Conservation (phyloP, 2,113 vertebrate genomes). For the Raja brachyura region DNA sequence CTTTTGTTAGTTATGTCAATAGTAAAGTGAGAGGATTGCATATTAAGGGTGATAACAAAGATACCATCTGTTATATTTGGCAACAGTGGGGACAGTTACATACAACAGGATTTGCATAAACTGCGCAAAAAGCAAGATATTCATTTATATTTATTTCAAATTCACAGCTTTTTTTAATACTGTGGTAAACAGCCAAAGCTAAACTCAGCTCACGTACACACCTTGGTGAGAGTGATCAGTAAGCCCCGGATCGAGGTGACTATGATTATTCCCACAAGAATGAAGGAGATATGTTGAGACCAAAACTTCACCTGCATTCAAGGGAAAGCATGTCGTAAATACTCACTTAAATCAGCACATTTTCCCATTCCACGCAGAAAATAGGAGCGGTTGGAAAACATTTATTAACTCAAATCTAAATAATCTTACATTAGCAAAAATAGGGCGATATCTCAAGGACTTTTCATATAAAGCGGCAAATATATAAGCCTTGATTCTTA, state of each 20-base stretch:
- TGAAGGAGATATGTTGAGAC: conserved; percentile 98
- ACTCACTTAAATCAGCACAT: background rate
- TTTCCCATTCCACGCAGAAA: background rate
- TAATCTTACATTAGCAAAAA: background rate
- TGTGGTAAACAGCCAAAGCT: background rate
- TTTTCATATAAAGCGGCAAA: no score
- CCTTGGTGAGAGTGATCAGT: conserved; percentile 96
- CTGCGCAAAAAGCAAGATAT: background rate
- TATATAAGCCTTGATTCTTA: no score
- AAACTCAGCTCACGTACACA: conserved; percentile 47
- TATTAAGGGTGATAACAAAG: background rate
- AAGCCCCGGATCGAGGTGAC: conserved; percentile 93
- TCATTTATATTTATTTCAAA: background rate
- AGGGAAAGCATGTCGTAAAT: background rate
- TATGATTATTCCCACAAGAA: conserved; percentile 96
- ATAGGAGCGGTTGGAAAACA: background rate
- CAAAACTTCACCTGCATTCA: conserved; percentile 88
- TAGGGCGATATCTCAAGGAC: no score
- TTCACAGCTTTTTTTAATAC: background rate
- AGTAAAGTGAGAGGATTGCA: background rate
- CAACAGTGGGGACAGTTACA: background rate
- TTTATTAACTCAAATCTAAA: background rate
- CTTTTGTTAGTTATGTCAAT: background rate
- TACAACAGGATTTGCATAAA: background rate
- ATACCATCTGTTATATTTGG: background rate